Base-by-base conservation (phyloP, 2,888 invertebrate species). In the Scaptomyza caliginosa region DNA sequence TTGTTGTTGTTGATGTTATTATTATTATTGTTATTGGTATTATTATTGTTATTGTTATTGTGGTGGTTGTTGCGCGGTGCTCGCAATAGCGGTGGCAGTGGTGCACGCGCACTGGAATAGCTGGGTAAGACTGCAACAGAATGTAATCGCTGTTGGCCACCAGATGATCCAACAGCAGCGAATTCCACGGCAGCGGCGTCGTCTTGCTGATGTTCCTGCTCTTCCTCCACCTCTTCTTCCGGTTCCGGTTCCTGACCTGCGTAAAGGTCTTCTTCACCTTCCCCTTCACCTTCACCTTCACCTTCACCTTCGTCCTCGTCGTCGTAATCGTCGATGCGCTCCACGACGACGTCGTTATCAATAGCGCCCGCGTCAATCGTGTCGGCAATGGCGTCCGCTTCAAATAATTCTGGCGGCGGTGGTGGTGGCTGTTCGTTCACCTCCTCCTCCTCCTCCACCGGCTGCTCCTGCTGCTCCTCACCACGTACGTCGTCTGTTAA, bases 251-350 rank as follows among this genome's bases (percentile, higher is more conserved):
- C 21, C 13, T 45, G 17, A 16, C 45, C 28, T 8, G 48, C 67
- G 48, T 70, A 70, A 48, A 57, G 67, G 57, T 67, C 69, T 39
- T 67, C 70, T 54, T 16, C 16, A 16, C 46, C 76, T 17, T 57
- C 76, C 17, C 58, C 79, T 50, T 74, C 81, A 52, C 68, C 78
- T 55, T 80, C 79, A 64, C 84, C 79, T 48, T 76, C 74, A 64
- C 51, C 77, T 16, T 59, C 79, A 19, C 62, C 82, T 54, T 74
- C 84, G 58, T 77, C 79, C 58, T 83, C 79, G 71, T 80, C 80
- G 58, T 75, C 74, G 73, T 75, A 85, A 73, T 81, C 86, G 86
- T 81, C 80, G 48, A 81, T 81, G 55, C 83, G 83, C 80, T 82
- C 80, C 86, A 85, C 80, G 80, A 77, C 81, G 74, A 63, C 77